Percentiles rank a stretch among this genome's conserved stretches.
These are phyloP conservation scores for Natator depressus DNA, from an alignment of 2,113 vertebrate species.

Conservation along the genomic window DNA sequence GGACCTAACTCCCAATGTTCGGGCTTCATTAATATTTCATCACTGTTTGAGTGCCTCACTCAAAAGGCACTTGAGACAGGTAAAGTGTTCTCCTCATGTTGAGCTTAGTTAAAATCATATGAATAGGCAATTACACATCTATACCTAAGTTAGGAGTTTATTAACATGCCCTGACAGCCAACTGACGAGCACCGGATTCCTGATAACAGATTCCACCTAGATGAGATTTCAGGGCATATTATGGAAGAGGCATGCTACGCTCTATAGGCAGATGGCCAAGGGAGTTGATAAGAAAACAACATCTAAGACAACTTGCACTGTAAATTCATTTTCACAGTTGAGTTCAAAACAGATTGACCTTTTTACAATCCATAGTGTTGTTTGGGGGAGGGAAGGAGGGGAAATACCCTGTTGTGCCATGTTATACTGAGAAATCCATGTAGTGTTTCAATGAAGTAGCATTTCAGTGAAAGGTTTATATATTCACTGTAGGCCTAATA, in stretches of 20 bases:
- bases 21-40: constrained; percentile 33
- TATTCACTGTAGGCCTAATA: neutral
- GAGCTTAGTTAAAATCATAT: neutral
- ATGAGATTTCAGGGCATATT: neutral
- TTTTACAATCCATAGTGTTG: constrained; percentile 39
- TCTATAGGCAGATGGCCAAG: neutral
- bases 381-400: neutral
- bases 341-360: neutral
- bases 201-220: neutral
- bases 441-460: neutral
- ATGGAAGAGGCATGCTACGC: fast-evolving
- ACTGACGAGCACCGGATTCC: fast-evolving
- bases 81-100: neutral
- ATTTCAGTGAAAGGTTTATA: constrained; percentile 26
- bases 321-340: neutral
- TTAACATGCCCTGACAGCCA: neutral
- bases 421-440: neutral
- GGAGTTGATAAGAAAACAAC: neutral
- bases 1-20: neutral
- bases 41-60: neutral
- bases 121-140: neutral
- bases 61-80: constrained; percentile 35
- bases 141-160: neutral
- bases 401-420: neutral
- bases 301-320: neutral